Base-by-base conservation (phyloP, 2,888 invertebrate species). In the Volucella inanis region DNA sequence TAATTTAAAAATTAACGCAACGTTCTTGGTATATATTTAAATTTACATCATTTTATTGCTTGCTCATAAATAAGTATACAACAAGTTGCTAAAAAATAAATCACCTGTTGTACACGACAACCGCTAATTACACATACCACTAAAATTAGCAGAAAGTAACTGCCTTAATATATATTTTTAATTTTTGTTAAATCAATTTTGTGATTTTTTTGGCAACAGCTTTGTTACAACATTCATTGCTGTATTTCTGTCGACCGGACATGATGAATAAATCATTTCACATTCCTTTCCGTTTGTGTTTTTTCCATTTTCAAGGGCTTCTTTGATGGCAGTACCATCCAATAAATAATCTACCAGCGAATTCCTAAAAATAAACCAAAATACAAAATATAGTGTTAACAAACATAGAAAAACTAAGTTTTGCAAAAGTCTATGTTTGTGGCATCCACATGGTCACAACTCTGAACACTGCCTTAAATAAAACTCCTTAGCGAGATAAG, bases 261-360 rank as follows among this genome's bases (percentile, higher is more conserved):
- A 96, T 88, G 94, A 94, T 0, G 94, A 91, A 89, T 95, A 95
- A 1, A 94, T 91, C 8, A 94, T 93, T 82, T 95, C 94, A 59
- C 94, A 91, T 9, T 94, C 93, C 47, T 93, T 92, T 6, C 91
- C 92, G 75, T 90, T 90, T 78, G 92, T 90, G 72, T 90, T 89
- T 86, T 91, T 92, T 0, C 95, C 96, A 62, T 94, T 93, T 61
- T 95, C 94, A 31, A 95, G 92, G 0, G 95, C 96, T 88, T 95
- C 94, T 90, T 95, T 95, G 52, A 96, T 93, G 1, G 95, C 93
- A 0, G 96, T 95, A 0, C 96, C 96, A 88, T 95, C 95, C 62
- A 96, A 89, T 92, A 96, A 93, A 67, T 95, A 95, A 9, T 94
- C 94, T 12, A 96, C 93, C 31, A 96, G 89, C 0, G 95, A 93